Percentiles rank a stretch among this genome's conserved stretches.
phyloP scores from a whole-genome alignment of 37 sponge, comb jelly and placozoan genomes.

The Oscarella lobularis region DNA sequence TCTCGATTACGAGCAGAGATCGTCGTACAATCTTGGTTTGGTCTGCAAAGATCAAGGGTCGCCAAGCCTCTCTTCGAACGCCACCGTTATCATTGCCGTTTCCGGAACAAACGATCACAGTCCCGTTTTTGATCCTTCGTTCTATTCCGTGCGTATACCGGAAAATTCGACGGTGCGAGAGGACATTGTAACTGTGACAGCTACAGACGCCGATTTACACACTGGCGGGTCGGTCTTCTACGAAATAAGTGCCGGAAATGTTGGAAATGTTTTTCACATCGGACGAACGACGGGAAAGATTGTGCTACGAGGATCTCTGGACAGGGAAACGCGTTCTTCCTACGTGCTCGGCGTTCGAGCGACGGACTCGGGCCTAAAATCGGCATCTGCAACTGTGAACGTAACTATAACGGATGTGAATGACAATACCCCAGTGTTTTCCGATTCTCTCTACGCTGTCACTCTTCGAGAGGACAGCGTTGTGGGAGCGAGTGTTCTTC shows the following conservation, averaged over 20 bases:
- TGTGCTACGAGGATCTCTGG: constrained; percentile 15
- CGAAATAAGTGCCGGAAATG: background rate
- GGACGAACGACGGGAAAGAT: constrained; percentile 9
- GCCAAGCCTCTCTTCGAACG: background rate
- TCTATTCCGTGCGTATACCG: background rate
- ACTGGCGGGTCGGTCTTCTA: background rate
- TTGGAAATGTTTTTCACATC: background rate
- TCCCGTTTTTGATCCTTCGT: background rate
- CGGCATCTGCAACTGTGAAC: background rate
- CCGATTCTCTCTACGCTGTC: constrained; percentile 5
- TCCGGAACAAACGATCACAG: background rate
- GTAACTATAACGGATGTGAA: constrained; percentile 31
- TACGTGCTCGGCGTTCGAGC: constrained; percentile 38
- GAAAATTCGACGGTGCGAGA: background rate
- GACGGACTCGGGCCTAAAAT: constrained; percentile 11
- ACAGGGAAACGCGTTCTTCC: constrained; percentile 18
- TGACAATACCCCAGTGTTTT: constrained; percentile 33
- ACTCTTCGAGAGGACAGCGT: background rate
- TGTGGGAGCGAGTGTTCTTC: background rate
- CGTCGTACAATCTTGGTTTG: background rate
- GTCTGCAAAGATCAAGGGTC: constrained; percentile 3
- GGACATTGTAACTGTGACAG: background rate
- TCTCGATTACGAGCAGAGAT: background rate
- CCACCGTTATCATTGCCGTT: background rate
- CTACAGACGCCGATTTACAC: background rate